These are phyloP conservation scores for Sycon ciliatum DNA, from an alignment of 37 sponge, comb jelly and placozoan species.

Conservation along the genomic window DNA sequence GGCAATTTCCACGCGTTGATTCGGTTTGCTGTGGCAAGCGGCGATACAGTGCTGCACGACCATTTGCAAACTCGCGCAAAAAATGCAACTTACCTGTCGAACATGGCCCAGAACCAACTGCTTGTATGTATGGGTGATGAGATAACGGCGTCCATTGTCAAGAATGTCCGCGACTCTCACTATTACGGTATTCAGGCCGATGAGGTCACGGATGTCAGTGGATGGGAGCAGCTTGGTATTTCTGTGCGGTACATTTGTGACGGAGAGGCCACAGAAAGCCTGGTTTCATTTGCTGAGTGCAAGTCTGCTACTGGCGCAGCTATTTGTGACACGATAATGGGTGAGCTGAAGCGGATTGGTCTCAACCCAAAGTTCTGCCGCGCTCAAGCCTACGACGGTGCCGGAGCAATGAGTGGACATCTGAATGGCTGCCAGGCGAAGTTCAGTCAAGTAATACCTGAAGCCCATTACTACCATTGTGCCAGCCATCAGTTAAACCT, in stretches of 20 bases:
- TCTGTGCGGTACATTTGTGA: slow-evolving; percentile 21
- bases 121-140: slow-evolving; percentile 18
- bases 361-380: neutral
- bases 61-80: slow-evolving; percentile 24
- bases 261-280: slow-evolving; percentile 2
- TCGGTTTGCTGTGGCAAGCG: slow-evolving; percentile 29
- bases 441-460: neutral
- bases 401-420: slow-evolving; percentile 25
- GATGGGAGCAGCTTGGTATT: slow-evolving; percentile 25
- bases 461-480: slow-evolving; percentile 29
- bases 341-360: neutral
- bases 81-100: slow-evolving; percentile 16
- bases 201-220: slow-evolving; percentile 20
- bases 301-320: slow-evolving; percentile 21
- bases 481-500: slow-evolving; percentile 38
- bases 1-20: slow-evolving; percentile 38
- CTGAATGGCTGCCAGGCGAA: slow-evolving; percentile 1
- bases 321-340: slow-evolving; percentile 10
- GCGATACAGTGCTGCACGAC: slow-evolving; percentile 19
- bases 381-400: slow-evolving; percentile 32
- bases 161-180: neutral
- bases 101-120: slow-evolving; percentile 35
- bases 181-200: slow-evolving; percentile 5
- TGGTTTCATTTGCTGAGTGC: slow-evolving; percentile 11
- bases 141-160: neutral